Conservation (phyloP, 2,113 vertebrate genomes). For the Calidris pygmaea region DNA sequence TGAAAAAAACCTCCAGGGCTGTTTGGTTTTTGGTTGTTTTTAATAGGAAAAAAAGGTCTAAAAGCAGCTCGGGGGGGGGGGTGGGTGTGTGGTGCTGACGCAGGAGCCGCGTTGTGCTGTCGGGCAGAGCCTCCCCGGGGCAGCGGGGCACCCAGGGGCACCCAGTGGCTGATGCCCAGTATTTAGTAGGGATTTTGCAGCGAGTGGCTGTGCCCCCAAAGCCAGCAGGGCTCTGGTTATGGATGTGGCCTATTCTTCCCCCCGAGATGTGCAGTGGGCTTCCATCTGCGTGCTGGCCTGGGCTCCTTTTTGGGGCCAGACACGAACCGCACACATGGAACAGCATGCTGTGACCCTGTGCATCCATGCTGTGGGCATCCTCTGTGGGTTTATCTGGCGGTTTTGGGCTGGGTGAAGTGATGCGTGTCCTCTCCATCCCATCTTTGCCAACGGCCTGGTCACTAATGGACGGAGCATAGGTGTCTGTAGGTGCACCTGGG, state of each 20-base stretch:
- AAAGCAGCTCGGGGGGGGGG: background rate
- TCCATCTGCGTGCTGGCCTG: background rate
- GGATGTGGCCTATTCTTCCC: background rate
- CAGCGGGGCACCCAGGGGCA: accelerated
- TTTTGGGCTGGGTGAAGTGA: no score
- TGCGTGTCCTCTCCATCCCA: no score
- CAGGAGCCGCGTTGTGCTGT: accelerated
- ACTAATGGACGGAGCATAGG: accelerated
- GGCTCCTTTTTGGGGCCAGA: background rate
- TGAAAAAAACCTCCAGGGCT: background rate
- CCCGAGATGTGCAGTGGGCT: background rate
- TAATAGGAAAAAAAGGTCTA: background rate
- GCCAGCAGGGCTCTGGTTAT: background rate
- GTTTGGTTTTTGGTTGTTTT: background rate
- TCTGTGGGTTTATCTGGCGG: accelerated
- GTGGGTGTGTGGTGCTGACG: background rate
- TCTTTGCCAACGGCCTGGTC: accelerated
- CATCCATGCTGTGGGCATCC: background rate
- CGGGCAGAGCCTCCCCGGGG: background rate
- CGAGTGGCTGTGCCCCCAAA: background rate
- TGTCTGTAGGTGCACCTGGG: no score
- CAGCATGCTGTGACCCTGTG: background rate
- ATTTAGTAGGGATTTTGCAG: accelerated
- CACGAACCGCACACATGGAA: background rate
- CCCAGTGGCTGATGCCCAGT: accelerated